Evolutionary conservation across 2,113 vertebrate genomes (phyloP).

Genomic region (Hippocampus guttulatus): DNA sequence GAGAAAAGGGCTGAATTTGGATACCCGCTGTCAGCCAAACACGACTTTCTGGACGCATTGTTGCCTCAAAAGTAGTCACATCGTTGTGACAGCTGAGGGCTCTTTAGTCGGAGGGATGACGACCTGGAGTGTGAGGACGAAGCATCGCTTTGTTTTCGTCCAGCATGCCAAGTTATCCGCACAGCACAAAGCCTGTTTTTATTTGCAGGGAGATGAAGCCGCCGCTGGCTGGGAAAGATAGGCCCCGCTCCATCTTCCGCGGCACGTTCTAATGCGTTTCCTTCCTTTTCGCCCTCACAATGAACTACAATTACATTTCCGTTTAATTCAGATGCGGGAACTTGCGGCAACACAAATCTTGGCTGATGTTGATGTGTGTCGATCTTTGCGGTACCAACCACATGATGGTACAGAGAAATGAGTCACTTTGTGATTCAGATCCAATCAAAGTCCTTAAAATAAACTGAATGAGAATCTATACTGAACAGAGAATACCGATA

Average conservation of each 20-base stretch:
- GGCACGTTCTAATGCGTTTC: slow-evolving; percentile 50
- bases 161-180: slow-evolving; percentile 54
- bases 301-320: slow-evolving; percentile 60
- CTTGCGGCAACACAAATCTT: slow-evolving; percentile 23
- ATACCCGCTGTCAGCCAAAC: background rate
- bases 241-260: slow-evolving; percentile 47
- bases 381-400: background rate
- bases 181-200: slow-evolving; percentile 63
- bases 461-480: background rate
- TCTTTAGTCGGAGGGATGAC: slow-evolving; percentile 31
- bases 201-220: slow-evolving; percentile 31
- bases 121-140: slow-evolving; percentile 19
- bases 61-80: slow-evolving; percentile 8
- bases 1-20: background rate
- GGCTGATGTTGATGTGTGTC: slow-evolving; percentile 10
- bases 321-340: slow-evolving; percentile 32
- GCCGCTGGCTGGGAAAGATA: slow-evolving; percentile 40
- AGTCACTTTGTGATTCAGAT: background rate
- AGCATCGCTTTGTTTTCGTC: slow-evolving; percentile 51
- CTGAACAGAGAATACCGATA: background rate
- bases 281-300: slow-evolving; percentile 59
- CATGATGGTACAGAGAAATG: background rate
- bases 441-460: background rate
- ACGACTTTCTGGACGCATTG: background rate
- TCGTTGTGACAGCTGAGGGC: slow-evolving; percentile 38